Evolutionary conservation across 2,888 invertebrate species (phyloP), one percentile per base, ranked within the genome.

Genomic region (Cataglyphis albicans): DNA sequence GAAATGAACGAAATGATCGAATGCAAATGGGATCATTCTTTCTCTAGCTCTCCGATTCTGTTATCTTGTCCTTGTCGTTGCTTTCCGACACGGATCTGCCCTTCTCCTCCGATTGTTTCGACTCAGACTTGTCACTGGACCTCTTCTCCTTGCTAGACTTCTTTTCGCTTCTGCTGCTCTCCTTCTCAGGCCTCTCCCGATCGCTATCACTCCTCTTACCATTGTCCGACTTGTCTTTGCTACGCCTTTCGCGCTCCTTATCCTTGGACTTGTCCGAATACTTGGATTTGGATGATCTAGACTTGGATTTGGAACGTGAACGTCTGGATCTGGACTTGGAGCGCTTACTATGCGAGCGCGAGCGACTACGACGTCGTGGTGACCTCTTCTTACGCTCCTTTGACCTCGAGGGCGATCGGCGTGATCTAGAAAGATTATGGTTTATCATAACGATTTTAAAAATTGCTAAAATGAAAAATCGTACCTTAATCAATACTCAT

Each of bases 341-440:
- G 76, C 96, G 95, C 86, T 96, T 96, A 88, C 96, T 96, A 0
- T 96, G 94, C 1, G 95, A 95, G 18, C 91, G 95, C 3, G 95
- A 95, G 18, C 94, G 93, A 75, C 94, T 94, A 44, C 91, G 91
- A 84, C 92, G 91, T 1, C 91, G 91, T 0, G 93, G 92, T 0
- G 93, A 92, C 44, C 91, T 91, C 87, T 92, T 93, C 84, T 93
- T 94, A 0, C 93, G 92, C 80, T 94, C 93, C 64, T 93, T 94
- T 3, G 95, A 95, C 63, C 94, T 93, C 0, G 95, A 94, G 72
- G 95, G 92, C 10, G 95, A 93, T 83, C 95, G 94, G 41, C 95
- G 93, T 0, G 95, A 94, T 48, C 93, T 86, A 76, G 0, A 55
- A 55, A 41, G 25, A 59, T 57, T 15, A 70, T 52, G n/a, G 12